phyloP scores from a whole-genome alignment of 1,140 invertebrate genomes.

The Scaptomyza montana region DNA sequence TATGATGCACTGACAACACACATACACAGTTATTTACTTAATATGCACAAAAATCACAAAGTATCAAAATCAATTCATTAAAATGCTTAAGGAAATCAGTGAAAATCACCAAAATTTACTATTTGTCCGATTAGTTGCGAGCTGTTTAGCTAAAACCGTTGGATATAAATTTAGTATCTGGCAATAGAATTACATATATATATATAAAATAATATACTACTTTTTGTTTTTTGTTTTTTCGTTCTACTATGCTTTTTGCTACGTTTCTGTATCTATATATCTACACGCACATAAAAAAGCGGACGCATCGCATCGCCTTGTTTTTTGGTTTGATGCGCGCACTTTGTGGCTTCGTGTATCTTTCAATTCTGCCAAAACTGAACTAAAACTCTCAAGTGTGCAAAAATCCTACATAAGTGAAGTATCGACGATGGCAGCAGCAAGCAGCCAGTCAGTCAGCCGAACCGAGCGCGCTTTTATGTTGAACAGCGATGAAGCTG shows the following conservation, averaged over 20 bases:
- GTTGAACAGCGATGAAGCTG: slow-evolving; percentile 58
- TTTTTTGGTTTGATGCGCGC: slow-evolving; percentile 14
- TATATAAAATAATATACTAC: too few species aligned
- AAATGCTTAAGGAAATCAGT: slow-evolving; percentile 21
- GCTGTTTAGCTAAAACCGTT: slow-evolving; percentile 35
- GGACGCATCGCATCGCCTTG: slow-evolving; percentile 2
- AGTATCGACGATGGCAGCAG: slow-evolving; percentile 37
- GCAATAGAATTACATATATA: neutral
- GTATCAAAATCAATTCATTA: slow-evolving; percentile 53
- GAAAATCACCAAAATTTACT: slow-evolving; percentile 34
- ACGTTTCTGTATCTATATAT: slow-evolving; percentile 47
- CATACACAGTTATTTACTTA: neutral
- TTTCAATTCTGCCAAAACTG: slow-evolving; percentile 77
- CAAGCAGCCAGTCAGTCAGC: slow-evolving; percentile 1
- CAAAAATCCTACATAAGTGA: slow-evolving; percentile 79
- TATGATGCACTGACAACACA: slow-evolving; percentile 32
- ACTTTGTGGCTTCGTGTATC: slow-evolving; percentile 59
- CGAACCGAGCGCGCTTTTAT: slow-evolving; percentile 60
- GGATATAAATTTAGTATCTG: neutral
- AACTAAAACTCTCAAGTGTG: slow-evolving; percentile 82
- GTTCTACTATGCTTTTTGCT: slow-evolving; percentile 4
- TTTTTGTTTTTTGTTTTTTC: neutral
- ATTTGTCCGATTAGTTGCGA: slow-evolving; percentile 51
- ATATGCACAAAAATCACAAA: slow-evolving; percentile 52
- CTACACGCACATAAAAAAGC: slow-evolving; percentile 11